phyloP scores from a whole-genome alignment of 2,888 invertebrate species.

The Apamea anceps region DNA sequence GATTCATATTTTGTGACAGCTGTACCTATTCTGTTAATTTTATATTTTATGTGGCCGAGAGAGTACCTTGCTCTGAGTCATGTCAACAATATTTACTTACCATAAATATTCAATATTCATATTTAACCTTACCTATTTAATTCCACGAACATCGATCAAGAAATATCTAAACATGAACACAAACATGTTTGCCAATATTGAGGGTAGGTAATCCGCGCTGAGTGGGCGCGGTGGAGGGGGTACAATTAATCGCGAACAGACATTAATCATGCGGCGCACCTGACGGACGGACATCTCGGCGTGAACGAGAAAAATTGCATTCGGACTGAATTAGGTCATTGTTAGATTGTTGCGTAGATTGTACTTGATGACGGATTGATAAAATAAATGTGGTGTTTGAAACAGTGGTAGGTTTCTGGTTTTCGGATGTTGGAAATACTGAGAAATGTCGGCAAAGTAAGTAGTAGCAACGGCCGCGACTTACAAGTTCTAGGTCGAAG shows the following conservation, averaged over 20 bases:
- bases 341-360: constrained; percentile 12
- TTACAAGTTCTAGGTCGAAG: not conserved
- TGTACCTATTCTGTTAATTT: not conserved
- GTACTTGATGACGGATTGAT: not conserved
- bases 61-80: no score
- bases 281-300: constrained; percentile 54
- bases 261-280: constrained; percentile 70
- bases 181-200: constrained; percentile 42
- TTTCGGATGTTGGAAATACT: not conserved
- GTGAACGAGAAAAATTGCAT: constrained; percentile 41
- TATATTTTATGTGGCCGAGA: not conserved
- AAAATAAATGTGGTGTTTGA: not conserved
- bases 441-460: not conserved
- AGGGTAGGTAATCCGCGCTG: constrained; percentile 46
- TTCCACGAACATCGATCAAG: not conserved
- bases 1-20: no score
- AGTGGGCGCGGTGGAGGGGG: constrained; percentile 33
- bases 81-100: not conserved
- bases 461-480: no score
- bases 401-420: not conserved
- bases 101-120: not conserved
- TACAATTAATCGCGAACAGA: constrained; percentile 60
- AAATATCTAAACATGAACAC: constrained; percentile 20
- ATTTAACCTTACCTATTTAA: no score
- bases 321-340: constrained; percentile 31